Evolutionary conservation across 2,113 vertebrate genomes (phyloP).

Genomic region (Phrynosoma blainvillii): DNA sequence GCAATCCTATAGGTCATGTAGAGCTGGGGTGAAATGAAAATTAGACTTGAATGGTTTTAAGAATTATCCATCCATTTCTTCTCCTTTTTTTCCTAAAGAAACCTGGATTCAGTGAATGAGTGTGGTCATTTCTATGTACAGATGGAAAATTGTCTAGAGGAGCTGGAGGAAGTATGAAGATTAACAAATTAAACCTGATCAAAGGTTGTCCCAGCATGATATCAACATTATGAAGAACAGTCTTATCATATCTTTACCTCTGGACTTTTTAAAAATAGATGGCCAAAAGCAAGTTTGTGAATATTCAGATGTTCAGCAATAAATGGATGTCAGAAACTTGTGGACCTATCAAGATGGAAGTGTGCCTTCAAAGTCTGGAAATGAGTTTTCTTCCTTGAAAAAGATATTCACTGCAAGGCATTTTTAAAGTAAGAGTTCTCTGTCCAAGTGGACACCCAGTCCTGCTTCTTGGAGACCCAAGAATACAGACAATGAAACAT

Average conservation of each 20-base stretch:
- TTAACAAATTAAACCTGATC: slow-evolving; percentile 41
- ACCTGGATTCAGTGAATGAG: slow-evolving; percentile 25
- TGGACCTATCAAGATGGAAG: background rate
- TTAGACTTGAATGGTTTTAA: background rate
- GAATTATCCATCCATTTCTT: rapidly evolving
- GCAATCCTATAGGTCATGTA: background rate
- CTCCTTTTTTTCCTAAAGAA: slow-evolving; percentile 16
- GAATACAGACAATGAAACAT: background rate
- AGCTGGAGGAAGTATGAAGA: slow-evolving; percentile 18
- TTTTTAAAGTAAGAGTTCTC: background rate
- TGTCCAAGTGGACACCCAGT: too few relatives aligned
- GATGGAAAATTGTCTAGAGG: slow-evolving; percentile 37
- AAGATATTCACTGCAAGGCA: background rate
- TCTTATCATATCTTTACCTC: slow-evolving; percentile 7
- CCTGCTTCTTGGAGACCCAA: background rate
- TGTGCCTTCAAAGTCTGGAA: background rate
- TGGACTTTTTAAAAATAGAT: slow-evolving; percentile 8
- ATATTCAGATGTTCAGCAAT: slow-evolving; percentile 22
- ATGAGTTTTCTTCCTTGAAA: background rate
- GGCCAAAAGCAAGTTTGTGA: slow-evolving; percentile 21
- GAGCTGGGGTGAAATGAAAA: background rate
- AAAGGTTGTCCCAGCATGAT: slow-evolving; percentile 17
- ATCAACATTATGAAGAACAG: slow-evolving; percentile 18
- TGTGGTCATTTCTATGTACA: background rate
- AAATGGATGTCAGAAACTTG: slow-evolving; percentile 15